A percentile compares a stretch with the other conserved stretches of the same genome.
Conservation (phyloP, 2,113 vertebrate genomes). For the Enhydra lutris region DNA sequence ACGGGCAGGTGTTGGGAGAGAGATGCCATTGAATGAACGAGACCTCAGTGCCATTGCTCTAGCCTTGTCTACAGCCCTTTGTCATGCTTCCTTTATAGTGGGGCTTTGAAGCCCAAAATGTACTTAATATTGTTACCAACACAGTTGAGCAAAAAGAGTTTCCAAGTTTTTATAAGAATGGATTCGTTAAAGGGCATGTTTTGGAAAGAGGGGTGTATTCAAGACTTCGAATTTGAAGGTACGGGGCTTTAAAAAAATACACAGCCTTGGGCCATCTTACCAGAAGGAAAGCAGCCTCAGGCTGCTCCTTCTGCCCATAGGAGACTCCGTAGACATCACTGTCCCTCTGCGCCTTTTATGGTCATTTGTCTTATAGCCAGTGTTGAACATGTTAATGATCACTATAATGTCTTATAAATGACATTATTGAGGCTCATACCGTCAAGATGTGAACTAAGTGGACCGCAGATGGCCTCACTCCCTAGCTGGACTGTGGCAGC, state of each 20-base stretch:
- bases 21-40: accelerated
- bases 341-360: not conserved
- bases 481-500: not conserved
- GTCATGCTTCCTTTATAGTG: not conserved
- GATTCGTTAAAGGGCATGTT: not conserved
- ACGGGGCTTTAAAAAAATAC: not conserved
- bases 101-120: not conserved
- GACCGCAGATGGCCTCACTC: slow-evolving; percentile 10
- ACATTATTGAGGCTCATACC: slow-evolving; percentile 5
- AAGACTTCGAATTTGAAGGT: not conserved
- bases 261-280: not conserved
- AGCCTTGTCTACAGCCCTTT: not conserved
- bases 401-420: slow-evolving; percentile 34
- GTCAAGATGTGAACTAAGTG: slow-evolving; percentile 47
- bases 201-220: not conserved
- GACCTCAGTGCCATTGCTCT: no score
- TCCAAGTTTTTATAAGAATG: not conserved
- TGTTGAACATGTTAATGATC: not conserved
- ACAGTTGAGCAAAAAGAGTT: not conserved
- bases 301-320: not conserved
- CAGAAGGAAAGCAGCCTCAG: not conserved
- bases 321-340: not conserved
- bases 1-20: not conserved
- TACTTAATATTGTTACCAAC: not conserved
- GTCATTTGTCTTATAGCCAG: slow-evolving; percentile 9